These are phyloP conservation scores for Panagrolaimus sp. DNA, from an alignment of 1,140 invertebrate species.

Conservation along the genomic window DNA sequence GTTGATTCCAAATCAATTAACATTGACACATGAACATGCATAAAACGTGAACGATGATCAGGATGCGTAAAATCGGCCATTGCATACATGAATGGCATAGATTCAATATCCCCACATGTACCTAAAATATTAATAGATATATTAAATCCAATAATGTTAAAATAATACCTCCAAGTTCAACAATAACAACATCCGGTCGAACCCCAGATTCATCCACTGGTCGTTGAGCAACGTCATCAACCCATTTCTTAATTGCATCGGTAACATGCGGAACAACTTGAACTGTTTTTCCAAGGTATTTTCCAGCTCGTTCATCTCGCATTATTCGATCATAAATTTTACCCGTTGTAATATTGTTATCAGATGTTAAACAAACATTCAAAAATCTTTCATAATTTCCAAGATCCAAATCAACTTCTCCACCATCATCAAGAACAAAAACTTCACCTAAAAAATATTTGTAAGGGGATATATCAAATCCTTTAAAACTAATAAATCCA, in stretches of 20 bases:
- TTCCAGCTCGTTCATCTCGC: slow-evolving; percentile 77
- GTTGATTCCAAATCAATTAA: slow-evolving; percentile 82
- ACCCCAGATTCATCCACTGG: slow-evolving; percentile 69
- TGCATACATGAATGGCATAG: slow-evolving; percentile 63
- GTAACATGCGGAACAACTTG: slow-evolving; percentile 99
- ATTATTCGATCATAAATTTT: slow-evolving; percentile 97
- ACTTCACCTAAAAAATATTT: slow-evolving; percentile 81
- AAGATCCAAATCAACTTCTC: slow-evolving; percentile 96
- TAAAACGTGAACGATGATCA: slow-evolving; percentile 74
- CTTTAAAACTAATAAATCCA: too few relatives aligned
- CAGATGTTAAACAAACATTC: slow-evolving; percentile 83
- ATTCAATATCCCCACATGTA: slow-evolving; percentile 83
- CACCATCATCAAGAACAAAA: slow-evolving; percentile 95
- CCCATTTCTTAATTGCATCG: slow-evolving; percentile 96
- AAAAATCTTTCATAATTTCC: slow-evolving; percentile 98
- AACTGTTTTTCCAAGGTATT: slow-evolving; percentile 96
- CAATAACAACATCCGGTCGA: slow-evolving; percentile 70
- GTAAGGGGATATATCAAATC: too few relatives aligned
- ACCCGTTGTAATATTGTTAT: slow-evolving; percentile 99
- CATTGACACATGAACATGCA: slow-evolving; percentile 88
- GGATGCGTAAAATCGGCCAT: slow-evolving; percentile 33
- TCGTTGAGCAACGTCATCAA: slow-evolving; percentile 77
- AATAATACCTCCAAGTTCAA: slow-evolving; percentile 61
- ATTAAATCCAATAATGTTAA: too few relatives aligned
- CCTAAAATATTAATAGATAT: too few relatives aligned